Evolutionary conservation across 2,888 invertebrate genomes (phyloP), one percentile per base, ranked within the genome.

Genomic region (Campopleginae sp.): DNA sequence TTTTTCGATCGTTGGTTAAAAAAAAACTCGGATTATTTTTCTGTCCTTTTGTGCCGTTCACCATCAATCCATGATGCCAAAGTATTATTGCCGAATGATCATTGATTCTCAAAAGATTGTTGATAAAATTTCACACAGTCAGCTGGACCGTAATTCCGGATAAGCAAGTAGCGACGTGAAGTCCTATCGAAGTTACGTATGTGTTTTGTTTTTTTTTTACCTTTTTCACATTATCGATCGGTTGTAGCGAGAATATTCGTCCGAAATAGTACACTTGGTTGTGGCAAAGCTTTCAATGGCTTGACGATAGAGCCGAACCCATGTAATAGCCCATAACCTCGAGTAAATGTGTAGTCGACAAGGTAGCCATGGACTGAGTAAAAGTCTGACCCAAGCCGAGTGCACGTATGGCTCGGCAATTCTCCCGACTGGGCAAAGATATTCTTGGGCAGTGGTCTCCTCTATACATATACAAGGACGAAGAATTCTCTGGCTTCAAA

Each of bases 301-400:
- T 70, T 27, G 42, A 44, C 27, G 46, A 70, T 27, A 44, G 14
- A 70, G 31, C 8, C 10, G 7, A 12, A 33, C 38, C 33, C n/a
- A 61, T 14, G 48, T 19, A 76, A 65, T 65, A 14, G 48, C 19
- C 31, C 38, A 27, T 42, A 51, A 66, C 27, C 48, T 23, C 38
- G n/a, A 48, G 76, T 27, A 77, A 77, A 77, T 66, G 48, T 75
- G 51, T 48, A 51, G 38, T 48, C 4, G n/a, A 65, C 10, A 51
- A 51, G 46, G 12, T 2, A 23, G 7, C 17, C 23, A 68, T 31
- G 14, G 71, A 33, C 38, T 51, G 51, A 38, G 54, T n/a, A 33
- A n/a, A 31, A 58, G 27, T 6, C 14, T 27, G 14, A 14, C 6
- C 58, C 58, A 58, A 54, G 10, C 48, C 38, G 17, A 66, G 54